Base-by-base conservation (phyloP, 2,888 invertebrate species). In the Halictus ligatus region DNA sequence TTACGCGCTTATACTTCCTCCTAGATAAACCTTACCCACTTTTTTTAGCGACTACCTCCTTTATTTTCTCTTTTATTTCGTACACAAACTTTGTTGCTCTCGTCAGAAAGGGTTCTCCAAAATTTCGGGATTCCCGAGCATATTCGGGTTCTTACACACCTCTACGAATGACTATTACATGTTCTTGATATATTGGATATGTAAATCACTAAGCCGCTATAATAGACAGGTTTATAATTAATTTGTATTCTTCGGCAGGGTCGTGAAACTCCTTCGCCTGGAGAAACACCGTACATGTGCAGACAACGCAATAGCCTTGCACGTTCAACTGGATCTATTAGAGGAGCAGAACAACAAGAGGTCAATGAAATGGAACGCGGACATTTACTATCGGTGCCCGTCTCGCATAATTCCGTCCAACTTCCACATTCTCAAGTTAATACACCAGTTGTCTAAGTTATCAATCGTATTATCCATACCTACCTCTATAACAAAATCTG, bases 281-380 rank as follows among this genome's bases (percentile, higher is more conserved):
- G 97, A 78, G 97, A 97, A 91, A 98, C 98, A 35, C 98, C 98
- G 60, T 98, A 98, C 94, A 95, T 98, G 94, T 98, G 98, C 94
- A 96, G 98, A 81, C 98, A 98, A 94, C 96, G 98, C 84, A 97
- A 96, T 94, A 97, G 97, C 94, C 96, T 96, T 25, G 96, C 96
- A 29, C 96, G 97, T 78, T 94, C 95, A 35, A 93, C 92, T 48
- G 91, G 89, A 81, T 94, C 93, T 35, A 91, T 94, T 75, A 91
- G 87, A 78, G 92, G 88, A 79, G 83, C 87, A 18, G 94, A 95
- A 54, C 95, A 95, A 60, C 95, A 94, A 87, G 95, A 95, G 91
- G 92, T 95, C 50, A 95, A 94, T 84, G 95, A 95, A 87, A 95
- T 95, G 95, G 95, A 95, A 89, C 94, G 95, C 21, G 95, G 95